Percentiles rank a stretch among this genome's conserved stretches.
phyloP scores from a whole-genome alignment of 2,888 invertebrate genomes.

The Patella ulyssiponensis region DNA sequence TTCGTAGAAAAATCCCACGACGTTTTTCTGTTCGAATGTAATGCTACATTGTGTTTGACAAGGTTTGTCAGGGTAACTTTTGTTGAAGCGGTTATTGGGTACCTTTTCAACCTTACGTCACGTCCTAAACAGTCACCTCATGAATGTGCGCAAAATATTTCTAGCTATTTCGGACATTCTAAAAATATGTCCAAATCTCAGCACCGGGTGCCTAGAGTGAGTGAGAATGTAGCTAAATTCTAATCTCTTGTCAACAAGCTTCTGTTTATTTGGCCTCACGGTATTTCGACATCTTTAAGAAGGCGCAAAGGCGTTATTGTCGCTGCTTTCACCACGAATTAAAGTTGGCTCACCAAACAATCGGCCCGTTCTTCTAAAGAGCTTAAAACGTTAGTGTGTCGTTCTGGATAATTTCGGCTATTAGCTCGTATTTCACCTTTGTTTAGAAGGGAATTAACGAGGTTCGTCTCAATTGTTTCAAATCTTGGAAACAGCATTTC shows the following conservation, averaged over 20 bases:
- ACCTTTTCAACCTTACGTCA: no score
- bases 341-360: conserved; percentile 5
- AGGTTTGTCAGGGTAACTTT: no score
- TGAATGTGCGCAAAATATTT: background rate
- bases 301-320: conserved; percentile 12
- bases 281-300: conserved; percentile 7
- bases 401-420: background rate
- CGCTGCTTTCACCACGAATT: conserved; percentile 3
- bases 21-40: no score
- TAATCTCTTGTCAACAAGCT: background rate
- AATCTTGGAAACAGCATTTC: no score
- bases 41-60: no score
- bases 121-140: no score
- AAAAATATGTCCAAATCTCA: conserved; percentile 1
- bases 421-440: conserved; percentile 7
- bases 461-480: background rate
- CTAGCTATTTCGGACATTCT: conserved; percentile 9
- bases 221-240: conserved; percentile 12
- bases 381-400: background rate
- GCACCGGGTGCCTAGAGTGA: background rate
- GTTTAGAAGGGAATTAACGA: background rate
- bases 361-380: background rate
- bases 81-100: no score
- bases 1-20: no score
- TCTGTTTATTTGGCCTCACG: conserved; percentile 5